Evolutionary conservation across 2,888 invertebrate species (phyloP), one percentile per base, ranked within the genome.

Genomic region (Synergus umbraculus): DNA sequence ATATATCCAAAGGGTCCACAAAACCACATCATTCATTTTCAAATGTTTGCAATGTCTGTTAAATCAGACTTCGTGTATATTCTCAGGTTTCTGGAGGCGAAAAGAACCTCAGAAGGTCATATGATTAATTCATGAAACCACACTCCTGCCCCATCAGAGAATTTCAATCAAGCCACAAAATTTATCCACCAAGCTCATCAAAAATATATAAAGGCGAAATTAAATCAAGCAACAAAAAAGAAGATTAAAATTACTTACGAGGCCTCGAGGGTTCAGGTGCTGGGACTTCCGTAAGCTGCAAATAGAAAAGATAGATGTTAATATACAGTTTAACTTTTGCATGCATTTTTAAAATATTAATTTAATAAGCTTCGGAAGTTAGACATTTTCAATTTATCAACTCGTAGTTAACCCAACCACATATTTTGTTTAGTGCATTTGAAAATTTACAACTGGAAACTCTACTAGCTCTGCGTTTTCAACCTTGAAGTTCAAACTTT

Each of bases 41-140:
- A 54, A 54, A 54, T 54, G 9, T 41, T 37, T n/a, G 41, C 7
- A 46, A 67, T 44, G 60, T 18, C 10, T 60, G 18, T 10, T 18
- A 44, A 69, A 69, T 22, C 37, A 69, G 44, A 22, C 15, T 49
- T 29, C 29, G 29, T 49, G 29, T 49, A 46, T 29, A 69, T 69
- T 69, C 69, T 49, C 22, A 13, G 22, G 22, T 67, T 67, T 18
- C 4, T 18, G 49, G 15, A 49, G 37, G 49, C 29, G 69, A 49
- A 37, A 54, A 49, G 15, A 49, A 29, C 29, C 49, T 69, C 29
- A 15, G 49, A 29, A 54, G 69, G 69, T 69, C 69, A 37, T 9
- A 49, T 37, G 69, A 13, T 69, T 69, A 69, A 69, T 69, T 69
- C 49, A 69, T 69, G 69, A 54, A 69, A 69, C 69, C 49, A 66